Evolutionary conservation across 2,113 vertebrate species (phyloP).

Genomic region (Piprites chloris): DNA sequence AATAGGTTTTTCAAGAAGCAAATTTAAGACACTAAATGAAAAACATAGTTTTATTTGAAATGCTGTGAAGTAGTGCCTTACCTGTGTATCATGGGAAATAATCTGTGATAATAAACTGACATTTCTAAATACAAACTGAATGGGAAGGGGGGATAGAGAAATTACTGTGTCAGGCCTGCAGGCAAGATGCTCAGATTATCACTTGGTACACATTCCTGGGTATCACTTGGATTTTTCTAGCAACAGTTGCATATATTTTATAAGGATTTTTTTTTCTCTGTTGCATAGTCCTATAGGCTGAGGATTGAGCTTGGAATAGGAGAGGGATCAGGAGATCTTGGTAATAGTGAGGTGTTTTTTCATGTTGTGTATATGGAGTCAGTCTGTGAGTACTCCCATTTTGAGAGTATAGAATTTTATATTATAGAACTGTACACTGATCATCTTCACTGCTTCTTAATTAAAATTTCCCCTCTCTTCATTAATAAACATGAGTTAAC

Average conservation of each 20-base stretch:
- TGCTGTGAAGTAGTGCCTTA: not conserved
- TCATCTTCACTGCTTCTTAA: not conserved
- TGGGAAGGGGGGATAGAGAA: not conserved
- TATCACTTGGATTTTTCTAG: not conserved
- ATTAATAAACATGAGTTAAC: not conserved
- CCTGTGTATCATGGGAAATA: fast-evolving
- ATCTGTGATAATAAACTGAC: fast-evolving
- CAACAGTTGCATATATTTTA: not conserved
- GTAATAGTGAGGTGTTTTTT: not conserved
- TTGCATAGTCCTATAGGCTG: not conserved
- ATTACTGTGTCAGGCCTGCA: not conserved
- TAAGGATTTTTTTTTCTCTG: not conserved
- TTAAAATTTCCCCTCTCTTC: not conserved
- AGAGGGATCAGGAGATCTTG: not conserved
- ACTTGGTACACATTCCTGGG: not conserved
- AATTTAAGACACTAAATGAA: not conserved
- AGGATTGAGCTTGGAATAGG: not conserved
- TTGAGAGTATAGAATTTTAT: not conserved
- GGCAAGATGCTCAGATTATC: not conserved
- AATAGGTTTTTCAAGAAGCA: not conserved
- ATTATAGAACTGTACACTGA: not conserved
- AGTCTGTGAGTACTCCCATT: not conserved
- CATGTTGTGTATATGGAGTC: not conserved
- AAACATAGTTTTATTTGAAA: not conserved
- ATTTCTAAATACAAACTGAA: not conserved